phyloP scores from a whole-genome alignment of 2,797 vertebrate genomes.

The Danio tinwini region DNA sequence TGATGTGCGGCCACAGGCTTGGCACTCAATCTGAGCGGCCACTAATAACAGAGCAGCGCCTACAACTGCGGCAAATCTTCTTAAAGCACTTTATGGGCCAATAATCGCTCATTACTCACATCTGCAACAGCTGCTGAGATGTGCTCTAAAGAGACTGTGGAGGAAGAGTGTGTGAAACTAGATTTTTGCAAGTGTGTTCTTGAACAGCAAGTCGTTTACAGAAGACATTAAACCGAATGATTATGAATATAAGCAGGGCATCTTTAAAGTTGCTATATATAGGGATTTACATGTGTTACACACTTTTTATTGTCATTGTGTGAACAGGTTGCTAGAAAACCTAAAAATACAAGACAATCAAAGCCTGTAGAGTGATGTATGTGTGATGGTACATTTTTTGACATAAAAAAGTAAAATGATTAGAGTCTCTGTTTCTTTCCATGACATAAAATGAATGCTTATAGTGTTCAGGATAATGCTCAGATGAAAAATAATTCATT shows the following conservation, averaged over 20 bases:
- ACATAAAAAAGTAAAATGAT: no score
- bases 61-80: constrained; percentile 27
- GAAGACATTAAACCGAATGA: not conserved
- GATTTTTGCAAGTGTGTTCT: not conserved
- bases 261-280: no score
- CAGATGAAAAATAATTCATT: no score
- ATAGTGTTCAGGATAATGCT: no score
- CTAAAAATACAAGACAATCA: no score
- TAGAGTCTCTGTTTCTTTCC: no score
- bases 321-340: no score
- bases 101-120: constrained; percentile 43
- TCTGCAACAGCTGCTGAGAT: constrained; percentile 44
- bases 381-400: no score
- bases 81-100: constrained; percentile 41
- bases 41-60: constrained; percentile 42
- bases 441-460: no score
- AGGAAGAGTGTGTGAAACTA: constrained; percentile 42
- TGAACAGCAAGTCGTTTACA: not conserved
- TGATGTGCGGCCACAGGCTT: constrained; percentile 24
- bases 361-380: no score
- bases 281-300: no score
- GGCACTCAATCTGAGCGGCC: constrained; percentile 25
- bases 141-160: constrained; percentile 22
- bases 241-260: not conserved
- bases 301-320: no score